Base-by-base conservation (phyloP, 1,140 invertebrate genomes). In the Apolygus lucorum region DNA sequence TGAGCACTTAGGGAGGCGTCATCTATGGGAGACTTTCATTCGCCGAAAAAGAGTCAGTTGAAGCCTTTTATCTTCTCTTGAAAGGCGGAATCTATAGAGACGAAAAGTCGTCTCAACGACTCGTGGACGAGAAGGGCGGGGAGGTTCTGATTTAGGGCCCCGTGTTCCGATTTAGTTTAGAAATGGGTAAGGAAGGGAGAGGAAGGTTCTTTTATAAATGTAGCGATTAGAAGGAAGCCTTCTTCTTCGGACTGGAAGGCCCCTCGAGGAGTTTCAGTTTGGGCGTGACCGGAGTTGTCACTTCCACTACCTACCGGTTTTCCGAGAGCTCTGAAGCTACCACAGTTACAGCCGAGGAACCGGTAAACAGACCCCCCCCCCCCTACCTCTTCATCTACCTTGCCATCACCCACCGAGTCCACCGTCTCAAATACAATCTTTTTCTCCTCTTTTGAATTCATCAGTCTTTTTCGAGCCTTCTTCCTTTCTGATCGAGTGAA, bases 221-320 rank as follows among this genome's bases (percentile, higher is more conserved):
- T 59, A 59, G 54, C 22, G 54, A 59, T 59, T 59, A 59, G 22
- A 24, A 59, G 54, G 22, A 59, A 22, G 54, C 13, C 54, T 21
- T 17, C 34, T 49, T 49, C 8, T n/a, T n/a, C 4, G 34, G 17
- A 17, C 34, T 42, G 4, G 17, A 17, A 42, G 34, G 4, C 34
- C 54, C 2, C 11, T 11, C 54, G 54, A 59, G 54, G 54, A 59
- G 54, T 59, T n/a, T n/a, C n/a, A n/a, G n/a, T n/a, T 59, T 59
- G 54, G 54, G 54, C 54, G 54, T 59, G 54, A 59, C 54, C 54
- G 54, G 54, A 59, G 54, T 59, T 59, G 54, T 59, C 54, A 59
- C 54, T 59, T 59, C 54, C 54, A 59, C 54, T 59, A n/a, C n/a
- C n/a, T n/a, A 59, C 54, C 54, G 54, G 54, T 59, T 59, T 59